Evolutionary conservation across 2,113 vertebrate species (phyloP).

Genomic region (Sphaerodactylus townsendi): DNA sequence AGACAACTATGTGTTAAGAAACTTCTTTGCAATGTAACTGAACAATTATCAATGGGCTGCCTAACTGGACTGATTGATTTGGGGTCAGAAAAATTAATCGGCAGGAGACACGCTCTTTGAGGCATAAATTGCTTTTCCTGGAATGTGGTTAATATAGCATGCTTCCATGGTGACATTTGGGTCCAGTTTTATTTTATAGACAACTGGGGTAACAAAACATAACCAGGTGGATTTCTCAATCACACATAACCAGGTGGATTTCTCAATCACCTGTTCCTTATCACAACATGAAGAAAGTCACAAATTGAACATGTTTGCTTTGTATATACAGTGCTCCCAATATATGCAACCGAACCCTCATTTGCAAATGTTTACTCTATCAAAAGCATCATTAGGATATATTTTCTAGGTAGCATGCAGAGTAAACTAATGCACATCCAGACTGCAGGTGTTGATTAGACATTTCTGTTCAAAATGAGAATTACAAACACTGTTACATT

Average conservation of each 20-base stretch:
- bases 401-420: constrained; percentile 45
- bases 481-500: constrained; percentile 50
- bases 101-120: background rate
- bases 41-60: background rate
- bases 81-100: background rate
- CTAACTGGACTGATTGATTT: background rate
- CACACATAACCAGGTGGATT: background rate
- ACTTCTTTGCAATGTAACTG: background rate
- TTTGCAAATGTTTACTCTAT: constrained; percentile 60
- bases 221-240: background rate
- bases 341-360: constrained; percentile 20
- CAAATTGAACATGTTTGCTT: constrained; percentile 39
- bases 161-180: background rate
- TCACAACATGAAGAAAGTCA: constrained; percentile 22
- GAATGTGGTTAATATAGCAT: background rate
- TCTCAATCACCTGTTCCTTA: background rate
- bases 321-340: constrained; percentile 16
- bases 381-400: constrained; percentile 53
- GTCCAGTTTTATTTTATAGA: background rate
- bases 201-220: background rate
- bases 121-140: background rate
- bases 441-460: constrained; percentile 65
- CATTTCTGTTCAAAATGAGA: constrained; percentile 64
- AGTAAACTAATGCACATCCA: constrained; percentile 43
- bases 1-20: background rate